Percentiles rank a stretch among this genome's conserved stretches.
Conservation (phyloP, 2,797 vertebrate species). For the Clarias laeviceps region DNA sequence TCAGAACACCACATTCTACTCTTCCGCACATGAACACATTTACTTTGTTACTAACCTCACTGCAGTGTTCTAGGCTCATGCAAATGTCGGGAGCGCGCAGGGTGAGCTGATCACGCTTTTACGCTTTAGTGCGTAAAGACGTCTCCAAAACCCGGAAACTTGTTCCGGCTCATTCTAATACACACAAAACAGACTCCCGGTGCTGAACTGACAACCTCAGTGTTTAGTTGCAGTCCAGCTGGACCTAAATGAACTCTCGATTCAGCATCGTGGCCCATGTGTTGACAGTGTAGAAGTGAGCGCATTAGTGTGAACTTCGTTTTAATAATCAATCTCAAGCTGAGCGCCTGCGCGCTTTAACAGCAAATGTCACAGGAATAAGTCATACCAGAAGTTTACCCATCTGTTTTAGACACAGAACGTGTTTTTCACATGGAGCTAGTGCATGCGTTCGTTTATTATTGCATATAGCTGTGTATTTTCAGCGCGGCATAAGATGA, state of each 20-base stretch:
- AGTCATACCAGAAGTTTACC: no score
- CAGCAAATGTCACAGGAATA: background rate
- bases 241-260: background rate
- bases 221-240: background rate
- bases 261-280: background rate
- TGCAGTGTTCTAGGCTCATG: background rate
- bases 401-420: background rate
- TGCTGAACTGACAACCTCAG: background rate
- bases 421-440: background rate
- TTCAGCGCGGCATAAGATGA: background rate
- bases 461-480: background rate
- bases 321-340: background rate
- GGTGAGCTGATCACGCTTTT: background rate
- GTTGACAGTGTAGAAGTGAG: background rate
- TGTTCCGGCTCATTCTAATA: constrained; percentile 11
- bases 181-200: background rate
- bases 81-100: background rate
- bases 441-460: background rate
- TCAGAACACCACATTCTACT: background rate
- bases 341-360: background rate
- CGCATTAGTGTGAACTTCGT: no score
- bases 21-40: background rate
- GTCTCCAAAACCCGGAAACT: constrained; percentile 20
- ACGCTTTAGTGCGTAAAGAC: constrained; percentile 29
- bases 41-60: background rate